Evolutionary conservation across 2,888 invertebrate species (phyloP).

Genomic region (Lasius platythorax): DNA sequence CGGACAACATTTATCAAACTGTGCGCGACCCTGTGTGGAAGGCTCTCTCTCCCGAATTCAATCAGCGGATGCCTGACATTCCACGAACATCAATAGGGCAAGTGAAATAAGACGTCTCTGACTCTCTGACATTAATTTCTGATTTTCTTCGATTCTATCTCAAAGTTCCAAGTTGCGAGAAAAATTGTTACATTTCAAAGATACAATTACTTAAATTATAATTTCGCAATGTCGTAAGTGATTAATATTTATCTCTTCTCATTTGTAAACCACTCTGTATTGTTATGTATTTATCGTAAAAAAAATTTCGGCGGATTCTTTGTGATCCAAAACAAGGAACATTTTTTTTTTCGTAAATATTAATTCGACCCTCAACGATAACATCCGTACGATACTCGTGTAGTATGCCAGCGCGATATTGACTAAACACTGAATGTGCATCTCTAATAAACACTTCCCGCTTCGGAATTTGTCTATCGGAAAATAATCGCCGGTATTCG

Average conservation of each 20-base stretch:
- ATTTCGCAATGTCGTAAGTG: background rate
- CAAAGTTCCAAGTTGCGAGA: background rate
- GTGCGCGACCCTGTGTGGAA: slow-evolving; percentile 61
- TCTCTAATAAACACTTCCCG: slow-evolving; percentile 56
- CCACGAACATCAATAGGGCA: slow-evolving; percentile 80
- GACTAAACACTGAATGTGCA: slow-evolving; percentile 49
- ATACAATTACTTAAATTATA: background rate
- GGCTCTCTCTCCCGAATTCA: slow-evolving; percentile 78
- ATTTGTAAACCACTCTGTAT: background rate
- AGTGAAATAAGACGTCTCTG: slow-evolving; percentile 81
- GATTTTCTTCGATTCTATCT: slow-evolving; percentile 43
- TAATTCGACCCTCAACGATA: slow-evolving; percentile 19
- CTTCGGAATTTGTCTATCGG: slow-evolving; percentile 56
- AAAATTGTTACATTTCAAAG: background rate
- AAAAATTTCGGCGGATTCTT: slow-evolving; percentile 31
- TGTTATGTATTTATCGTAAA: slow-evolving; percentile 6
- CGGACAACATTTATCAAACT: slow-evolving; percentile 84
- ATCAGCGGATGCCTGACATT: slow-evolving; percentile 84
- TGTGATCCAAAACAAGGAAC: slow-evolving; percentile 11
- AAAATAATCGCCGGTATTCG: slow-evolving; percentile 56
- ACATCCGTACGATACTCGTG: slow-evolving; percentile 25
- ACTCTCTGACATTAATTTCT: slow-evolving; percentile 77
- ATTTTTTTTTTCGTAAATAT: slow-evolving; percentile 23
- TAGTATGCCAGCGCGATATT: slow-evolving; percentile 37
- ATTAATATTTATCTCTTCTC: slow-evolving; percentile 20